A percentile compares a stretch with the other conserved stretches of the same genome.
These are phyloP conservation scores for Drosophila borborema DNA, from an alignment of 2,888 invertebrate species.

Conservation along the genomic window DNA sequence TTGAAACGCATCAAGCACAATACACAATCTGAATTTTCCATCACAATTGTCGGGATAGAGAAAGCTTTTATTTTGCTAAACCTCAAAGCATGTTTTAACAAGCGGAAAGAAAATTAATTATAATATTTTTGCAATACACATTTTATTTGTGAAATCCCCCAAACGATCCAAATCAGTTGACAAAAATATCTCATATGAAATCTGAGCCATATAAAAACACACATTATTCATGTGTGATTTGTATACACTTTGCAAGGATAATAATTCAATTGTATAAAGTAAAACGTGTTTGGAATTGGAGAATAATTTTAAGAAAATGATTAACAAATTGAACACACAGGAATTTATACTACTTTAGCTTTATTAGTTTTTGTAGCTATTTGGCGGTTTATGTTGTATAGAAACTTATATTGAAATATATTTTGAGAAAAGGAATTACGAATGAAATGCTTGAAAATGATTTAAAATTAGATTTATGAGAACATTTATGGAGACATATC, in stretches of 20 bases:
- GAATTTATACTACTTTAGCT: background rate
- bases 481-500: too few species aligned
- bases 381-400: background rate
- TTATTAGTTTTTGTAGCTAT: background rate
- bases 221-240: background rate
- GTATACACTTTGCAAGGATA: background rate
- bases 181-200: slow-evolving; percentile 13
- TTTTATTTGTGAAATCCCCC: slow-evolving; percentile 17
- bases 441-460: too few species aligned
- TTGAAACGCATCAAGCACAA: background rate
- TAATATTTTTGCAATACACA: background rate
- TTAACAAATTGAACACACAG: too few species aligned
- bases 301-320: too few species aligned
- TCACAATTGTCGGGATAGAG: background rate
- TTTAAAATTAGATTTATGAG: too few species aligned
- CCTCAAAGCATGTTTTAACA: background rate
- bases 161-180: slow-evolving; percentile 16
- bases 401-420: too few species aligned
- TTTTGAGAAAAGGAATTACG: too few species aligned
- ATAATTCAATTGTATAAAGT: background rate
- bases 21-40: background rate
- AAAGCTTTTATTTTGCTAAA: background rate
- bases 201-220: slow-evolving; percentile 3
- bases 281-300: background rate
- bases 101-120: slow-evolving; percentile 2